Percentiles rank a stretch among this genome's conserved stretches.
Evolutionary conservation across 2,797 vertebrate genomes (phyloP).

Genomic region (Mormyrus proboscirostris): DNA sequence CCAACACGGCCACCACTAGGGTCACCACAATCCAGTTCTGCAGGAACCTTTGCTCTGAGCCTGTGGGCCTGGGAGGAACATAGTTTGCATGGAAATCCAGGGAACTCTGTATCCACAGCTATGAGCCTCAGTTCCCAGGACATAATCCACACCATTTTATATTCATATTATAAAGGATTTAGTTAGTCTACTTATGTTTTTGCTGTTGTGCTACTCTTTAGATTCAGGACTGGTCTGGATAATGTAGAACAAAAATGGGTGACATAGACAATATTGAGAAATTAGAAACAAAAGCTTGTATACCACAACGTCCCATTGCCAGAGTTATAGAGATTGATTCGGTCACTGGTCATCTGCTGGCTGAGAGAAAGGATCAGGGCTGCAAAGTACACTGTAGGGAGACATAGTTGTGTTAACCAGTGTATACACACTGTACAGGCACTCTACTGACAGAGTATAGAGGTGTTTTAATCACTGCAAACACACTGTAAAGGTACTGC

Average conservation of each 20-base stretch:
- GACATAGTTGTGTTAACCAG: conserved; percentile 14
- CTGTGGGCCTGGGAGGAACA: conserved; percentile 59
- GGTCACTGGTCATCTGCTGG: conserved; percentile 95
- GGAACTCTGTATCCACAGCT: not conserved
- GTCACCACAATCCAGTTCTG: conserved; percentile 89
- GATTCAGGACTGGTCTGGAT: not conserved
- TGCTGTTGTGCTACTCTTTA: not conserved
- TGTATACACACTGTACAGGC: not conserved
- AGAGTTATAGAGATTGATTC: conserved; percentile 77
- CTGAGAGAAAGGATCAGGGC: conserved; percentile 83
- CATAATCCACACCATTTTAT: not conserved
- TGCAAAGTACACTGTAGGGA: conserved; percentile 78
- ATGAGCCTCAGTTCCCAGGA: not conserved
- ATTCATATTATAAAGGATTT: too few species aligned
- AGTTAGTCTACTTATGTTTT: not conserved
- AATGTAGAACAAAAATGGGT: not conserved
- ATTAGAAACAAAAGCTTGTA: conserved; percentile 35
- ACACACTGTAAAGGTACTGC: conserved; percentile 55
- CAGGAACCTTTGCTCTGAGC: conserved; percentile 71
- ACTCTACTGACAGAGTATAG: not conserved
- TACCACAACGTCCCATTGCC: conserved; percentile 79
- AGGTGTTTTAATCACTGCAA: not conserved
- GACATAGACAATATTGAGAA: not conserved
- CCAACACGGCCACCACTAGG: conserved; percentile 82
- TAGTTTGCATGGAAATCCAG: not conserved